Base-by-base conservation (phyloP, 1,140 invertebrate genomes). In the Eupristina koningsbergeri region DNA sequence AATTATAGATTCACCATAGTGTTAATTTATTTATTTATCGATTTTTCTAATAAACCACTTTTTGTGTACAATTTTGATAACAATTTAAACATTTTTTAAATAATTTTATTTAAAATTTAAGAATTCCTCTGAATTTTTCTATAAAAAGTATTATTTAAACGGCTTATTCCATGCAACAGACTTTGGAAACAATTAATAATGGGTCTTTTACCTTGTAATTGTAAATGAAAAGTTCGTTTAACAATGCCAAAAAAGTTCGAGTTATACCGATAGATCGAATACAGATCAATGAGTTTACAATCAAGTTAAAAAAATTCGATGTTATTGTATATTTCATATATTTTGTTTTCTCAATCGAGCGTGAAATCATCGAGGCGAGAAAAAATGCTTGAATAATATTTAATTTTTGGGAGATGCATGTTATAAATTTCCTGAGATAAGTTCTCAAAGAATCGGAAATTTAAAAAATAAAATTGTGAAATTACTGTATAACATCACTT, bases 101-200 rank as follows among this genome's bases (percentile, higher is more conserved):
- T 39, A 3, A 67, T 0, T 67, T 36, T 7, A 13, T 58, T 34
- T 15, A 53, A 58, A 61, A 77, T 45, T 34, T 6, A 29, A 19
- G 69, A 80, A 50, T 78, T 26, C 47, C 17, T 71, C 71, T 26
- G 67, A 53, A 15, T 31, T 31, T 71, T 71, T 34, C 29, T 13
- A 45, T 29, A 45, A 26, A 36, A 58, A 50, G 47, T 50, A 15
- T 50, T 2, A 85, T 86, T 86, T 39, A 79, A 83, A 77, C 82
- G 81, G 84, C 74, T 86, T 74, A 75, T 84, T 86, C 85, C 84
- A 86, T 41, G 85, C 81, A 86, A 89, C 90, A 90, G 89, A 90
- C 87, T 91, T 89, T 89, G 89, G 86, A 88, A 88, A 89, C 88
- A 90, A 88, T 89, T 84, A 86, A 74, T 89, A 91, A 91, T 91